Conservation (phyloP, 2,113 vertebrate species). For the Entomyzon cyanotis region DNA sequence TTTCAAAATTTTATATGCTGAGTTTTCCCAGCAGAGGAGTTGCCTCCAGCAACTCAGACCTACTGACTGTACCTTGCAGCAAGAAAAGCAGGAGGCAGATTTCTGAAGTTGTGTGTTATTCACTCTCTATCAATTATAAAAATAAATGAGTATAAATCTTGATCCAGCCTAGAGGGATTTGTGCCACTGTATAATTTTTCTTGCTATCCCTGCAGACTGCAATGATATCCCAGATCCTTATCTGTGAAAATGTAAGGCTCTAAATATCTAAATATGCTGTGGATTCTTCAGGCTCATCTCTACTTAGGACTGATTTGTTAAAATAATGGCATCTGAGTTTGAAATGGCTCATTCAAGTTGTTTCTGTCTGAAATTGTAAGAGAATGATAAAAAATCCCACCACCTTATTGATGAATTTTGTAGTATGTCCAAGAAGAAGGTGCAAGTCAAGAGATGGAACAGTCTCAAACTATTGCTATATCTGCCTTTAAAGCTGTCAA, state of each 20-base stretch:
- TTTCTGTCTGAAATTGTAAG: not conserved
- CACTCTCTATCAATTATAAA: not conserved
- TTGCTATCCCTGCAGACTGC: not conserved
- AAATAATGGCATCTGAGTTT: not conserved
- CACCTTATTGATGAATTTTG: not conserved
- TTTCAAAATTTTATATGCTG: fast-evolving
- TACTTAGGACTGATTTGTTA: not conserved
- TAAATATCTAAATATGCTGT: not conserved
- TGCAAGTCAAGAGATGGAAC: not conserved
- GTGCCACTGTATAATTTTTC: not conserved
- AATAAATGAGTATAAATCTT: not conserved
- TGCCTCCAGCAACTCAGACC: not conserved
- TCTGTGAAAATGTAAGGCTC: not conserved
- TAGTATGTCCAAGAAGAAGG: not conserved
- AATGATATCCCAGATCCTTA: not conserved
- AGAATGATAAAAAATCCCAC: not conserved
- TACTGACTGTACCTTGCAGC: fast-evolving
- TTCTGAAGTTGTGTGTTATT: not conserved
- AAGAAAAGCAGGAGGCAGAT: not conserved
- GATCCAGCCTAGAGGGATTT: not conserved
- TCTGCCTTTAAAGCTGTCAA: not conserved
- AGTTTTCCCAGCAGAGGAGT: not conserved
- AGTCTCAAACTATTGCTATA: not conserved
- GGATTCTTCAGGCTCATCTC: not conserved
- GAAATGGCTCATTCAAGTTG: not conserved